These are phyloP conservation scores for Pristionchus maxplancki DNA, from an alignment of 2,888 invertebrate genomes.

Conservation along the genomic window DNA sequence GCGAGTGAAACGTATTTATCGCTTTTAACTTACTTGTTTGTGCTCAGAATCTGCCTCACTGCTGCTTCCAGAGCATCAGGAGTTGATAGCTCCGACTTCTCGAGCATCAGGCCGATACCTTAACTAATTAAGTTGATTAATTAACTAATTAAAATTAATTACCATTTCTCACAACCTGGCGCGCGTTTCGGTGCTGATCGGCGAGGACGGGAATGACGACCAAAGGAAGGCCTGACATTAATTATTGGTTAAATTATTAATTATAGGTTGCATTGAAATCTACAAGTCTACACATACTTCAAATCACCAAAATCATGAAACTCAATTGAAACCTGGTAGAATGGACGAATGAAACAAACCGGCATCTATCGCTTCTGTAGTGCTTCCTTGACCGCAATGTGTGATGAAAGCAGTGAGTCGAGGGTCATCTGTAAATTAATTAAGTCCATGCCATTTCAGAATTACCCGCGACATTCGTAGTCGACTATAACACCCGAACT, in stretches of 20 bases:
- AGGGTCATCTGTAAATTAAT: constrained; percentile 31
- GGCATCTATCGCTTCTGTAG: constrained; percentile 55
- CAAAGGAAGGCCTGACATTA: constrained; percentile 78
- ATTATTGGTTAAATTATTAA: too few species aligned
- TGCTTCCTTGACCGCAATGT: constrained; percentile 60
- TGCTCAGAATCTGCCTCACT: neutral
- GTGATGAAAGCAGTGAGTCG: constrained; percentile 57
- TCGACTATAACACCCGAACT: too few species aligned
- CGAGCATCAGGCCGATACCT: constrained; percentile 23
- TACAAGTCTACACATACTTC: too few species aligned
- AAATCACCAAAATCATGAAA: too few species aligned
- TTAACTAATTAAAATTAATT: neutral
- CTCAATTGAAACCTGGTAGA: too few species aligned
- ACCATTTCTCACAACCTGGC: constrained; percentile 53
- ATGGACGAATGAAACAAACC: too few species aligned
- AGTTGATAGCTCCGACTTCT: neutral
- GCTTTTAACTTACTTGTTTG: neutral
- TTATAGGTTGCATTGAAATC: too few species aligned
- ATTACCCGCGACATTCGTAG: too few species aligned
- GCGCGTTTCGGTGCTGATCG: constrained; percentile 78
- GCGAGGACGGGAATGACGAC: constrained; percentile 79
- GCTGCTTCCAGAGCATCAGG: neutral
- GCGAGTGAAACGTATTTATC: too few species aligned
- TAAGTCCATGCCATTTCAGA: too few species aligned
- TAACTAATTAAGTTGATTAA: neutral